Evolutionary conservation across 2,797 vertebrate species (phyloP).

Genomic region (Nannoperca obscura): DNA sequence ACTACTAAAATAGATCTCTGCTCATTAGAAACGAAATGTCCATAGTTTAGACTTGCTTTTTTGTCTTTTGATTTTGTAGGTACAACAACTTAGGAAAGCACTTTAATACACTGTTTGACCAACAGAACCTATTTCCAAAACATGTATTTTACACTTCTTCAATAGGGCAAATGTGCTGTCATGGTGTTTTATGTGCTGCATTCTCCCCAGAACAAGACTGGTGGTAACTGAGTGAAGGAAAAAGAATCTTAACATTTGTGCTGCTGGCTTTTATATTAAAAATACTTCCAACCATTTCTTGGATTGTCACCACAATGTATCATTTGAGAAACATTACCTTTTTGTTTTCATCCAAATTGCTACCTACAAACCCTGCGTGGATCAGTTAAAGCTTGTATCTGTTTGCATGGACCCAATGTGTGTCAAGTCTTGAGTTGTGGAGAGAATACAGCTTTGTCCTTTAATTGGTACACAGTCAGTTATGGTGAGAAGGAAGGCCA

Average conservation of each 20-base stretch:
- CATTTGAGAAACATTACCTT: constrained; percentile 19
- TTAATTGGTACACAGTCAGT: constrained; percentile 75
- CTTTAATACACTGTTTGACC: constrained; percentile 96
- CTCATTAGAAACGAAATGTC: constrained; percentile 95
- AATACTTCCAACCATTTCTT: constrained; percentile 33
- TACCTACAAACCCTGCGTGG: constrained; percentile 15
- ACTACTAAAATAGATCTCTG: constrained; percentile 99
- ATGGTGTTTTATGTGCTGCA: constrained; percentile 82
- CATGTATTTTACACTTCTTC: constrained; percentile 93
- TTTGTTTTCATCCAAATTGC: constrained; percentile 27
- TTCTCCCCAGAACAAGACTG: constrained; percentile 90
- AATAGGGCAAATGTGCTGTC: constrained; percentile 86
- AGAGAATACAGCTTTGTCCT: constrained; percentile 90
- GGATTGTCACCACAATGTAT: constrained; percentile 81
- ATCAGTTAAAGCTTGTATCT: constrained; percentile 56
- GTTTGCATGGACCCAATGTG: constrained; percentile 18
- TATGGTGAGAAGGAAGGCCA: constrained; percentile 85
- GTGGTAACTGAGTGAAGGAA: not conserved
- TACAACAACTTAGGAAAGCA: constrained; percentile 94
- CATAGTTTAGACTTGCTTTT: constrained; percentile 86
- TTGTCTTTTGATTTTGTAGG: constrained; percentile 88
- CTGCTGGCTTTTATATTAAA: constrained; percentile 52
- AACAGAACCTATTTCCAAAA: constrained; percentile 91
- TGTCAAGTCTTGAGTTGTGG: constrained; percentile 78
- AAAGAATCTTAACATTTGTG: constrained; percentile 48